phyloP scores from a whole-genome alignment of 2,113 vertebrate species.

The Grammomys dolichurus region DNA sequence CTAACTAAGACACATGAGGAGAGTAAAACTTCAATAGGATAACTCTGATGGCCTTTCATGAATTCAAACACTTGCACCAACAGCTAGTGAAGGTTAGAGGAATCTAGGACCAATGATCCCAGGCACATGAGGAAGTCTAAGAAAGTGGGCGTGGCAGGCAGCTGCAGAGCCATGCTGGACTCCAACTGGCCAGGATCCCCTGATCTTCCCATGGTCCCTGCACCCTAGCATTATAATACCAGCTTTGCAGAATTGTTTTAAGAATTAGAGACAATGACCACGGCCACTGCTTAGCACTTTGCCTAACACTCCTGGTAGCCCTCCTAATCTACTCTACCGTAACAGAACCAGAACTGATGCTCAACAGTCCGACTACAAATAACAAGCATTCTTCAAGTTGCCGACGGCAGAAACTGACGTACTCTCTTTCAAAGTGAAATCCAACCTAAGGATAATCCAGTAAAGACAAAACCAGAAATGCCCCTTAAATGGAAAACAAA shows the following conservation, averaged over 20 bases:
- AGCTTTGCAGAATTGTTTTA: neutral
- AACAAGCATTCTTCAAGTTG: neutral
- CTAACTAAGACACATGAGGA: neutral
- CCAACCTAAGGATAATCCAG: neutral
- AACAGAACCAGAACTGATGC: neutral
- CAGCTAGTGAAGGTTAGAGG: neutral
- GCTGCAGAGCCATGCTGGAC: neutral
- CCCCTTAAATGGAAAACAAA: neutral
- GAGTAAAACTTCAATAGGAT: neutral
- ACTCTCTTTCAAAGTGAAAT: slow-evolving; percentile 1
- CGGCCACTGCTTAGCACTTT: neutral
- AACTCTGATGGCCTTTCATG: neutral
- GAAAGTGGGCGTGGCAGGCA: neutral
- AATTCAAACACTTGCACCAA: neutral
- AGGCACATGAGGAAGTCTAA: neutral
- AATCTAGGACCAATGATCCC: neutral
- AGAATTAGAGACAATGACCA: neutral
- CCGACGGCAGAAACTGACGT: neutral
- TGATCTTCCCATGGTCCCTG: neutral
- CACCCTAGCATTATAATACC: neutral
- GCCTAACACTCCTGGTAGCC: neutral
- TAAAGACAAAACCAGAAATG: neutral
- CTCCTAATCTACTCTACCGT: neutral
- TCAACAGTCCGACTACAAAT: neutral
- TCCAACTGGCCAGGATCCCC: neutral